Conservation (phyloP, 1,140 invertebrate species). For the Plectus sambesii region DNA sequence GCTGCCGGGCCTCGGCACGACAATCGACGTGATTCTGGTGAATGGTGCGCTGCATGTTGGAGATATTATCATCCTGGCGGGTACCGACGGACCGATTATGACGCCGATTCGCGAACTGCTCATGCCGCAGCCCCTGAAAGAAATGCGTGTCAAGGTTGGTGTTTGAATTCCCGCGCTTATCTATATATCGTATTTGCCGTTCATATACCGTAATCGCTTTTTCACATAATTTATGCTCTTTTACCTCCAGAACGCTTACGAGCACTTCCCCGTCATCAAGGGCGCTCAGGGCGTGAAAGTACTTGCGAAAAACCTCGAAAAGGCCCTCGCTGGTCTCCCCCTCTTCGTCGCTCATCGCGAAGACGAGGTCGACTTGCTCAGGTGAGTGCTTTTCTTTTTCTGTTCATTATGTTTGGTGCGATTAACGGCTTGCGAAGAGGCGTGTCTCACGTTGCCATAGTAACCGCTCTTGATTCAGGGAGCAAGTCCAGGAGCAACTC, state of each 20-base stretch:
- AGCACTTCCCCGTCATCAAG: constrained; percentile 83
- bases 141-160: constrained; percentile 82
- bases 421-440: too few relatives aligned
- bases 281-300: constrained; percentile 98
- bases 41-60: constrained; percentile 84
- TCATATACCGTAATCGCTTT: constrained; percentile 3
- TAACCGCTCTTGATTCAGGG: too few relatives aligned
- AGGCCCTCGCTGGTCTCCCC: constrained; percentile 73
- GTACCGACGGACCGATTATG: constrained; percentile 92
- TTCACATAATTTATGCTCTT: background rate
- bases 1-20: constrained; percentile 89
- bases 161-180: constrained; percentile 20
- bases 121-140: constrained; percentile 93
- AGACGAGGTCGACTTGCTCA: constrained; percentile 81
- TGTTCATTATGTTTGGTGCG: constrained; percentile 31
- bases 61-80: constrained; percentile 84
- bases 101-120: constrained; percentile 91
- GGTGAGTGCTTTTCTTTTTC: constrained; percentile 39
- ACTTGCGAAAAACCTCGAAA: constrained; percentile 85
- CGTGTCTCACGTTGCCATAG: too few relatives aligned
- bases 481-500: constrained; percentile 50
- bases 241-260: constrained; percentile 71
- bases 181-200: background rate
- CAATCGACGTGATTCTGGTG: constrained; percentile 94
- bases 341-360: constrained; percentile 68